phyloP scores from a whole-genome alignment of 2,797 vertebrate species.

The Synaphobranchus kaupii region DNA sequence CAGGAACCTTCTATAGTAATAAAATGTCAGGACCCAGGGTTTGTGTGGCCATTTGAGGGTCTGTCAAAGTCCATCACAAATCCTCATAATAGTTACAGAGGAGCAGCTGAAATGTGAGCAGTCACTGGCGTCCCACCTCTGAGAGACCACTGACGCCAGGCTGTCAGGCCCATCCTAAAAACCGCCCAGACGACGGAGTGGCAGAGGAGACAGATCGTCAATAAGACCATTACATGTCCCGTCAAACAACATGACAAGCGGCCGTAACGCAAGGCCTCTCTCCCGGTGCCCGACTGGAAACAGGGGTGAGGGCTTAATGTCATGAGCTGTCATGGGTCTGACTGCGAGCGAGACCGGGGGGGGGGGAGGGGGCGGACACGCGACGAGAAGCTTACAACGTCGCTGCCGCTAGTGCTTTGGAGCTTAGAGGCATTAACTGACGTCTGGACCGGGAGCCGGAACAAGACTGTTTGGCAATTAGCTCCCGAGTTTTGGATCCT shows the following conservation, averaged over 20 bases:
- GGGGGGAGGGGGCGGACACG: background rate
- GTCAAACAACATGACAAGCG: conserved; percentile 43
- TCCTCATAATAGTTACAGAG: background rate
- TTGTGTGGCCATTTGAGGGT: background rate
- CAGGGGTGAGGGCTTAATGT: background rate
- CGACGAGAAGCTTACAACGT: background rate
- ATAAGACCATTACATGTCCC: conserved; percentile 47
- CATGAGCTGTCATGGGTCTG: background rate
- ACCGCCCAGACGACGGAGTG: background rate
- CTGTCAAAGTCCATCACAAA: background rate
- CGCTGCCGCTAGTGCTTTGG: background rate
- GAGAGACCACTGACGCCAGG: background rate
- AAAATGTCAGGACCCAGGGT: background rate
- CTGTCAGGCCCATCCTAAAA: background rate
- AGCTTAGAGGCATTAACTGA: background rate
- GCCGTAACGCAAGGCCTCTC: background rate
- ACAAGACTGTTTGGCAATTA: too few species aligned
- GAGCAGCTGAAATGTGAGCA: background rate
- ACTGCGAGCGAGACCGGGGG: background rate
- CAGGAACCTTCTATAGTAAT: background rate
- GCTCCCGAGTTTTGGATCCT: too few species aligned
- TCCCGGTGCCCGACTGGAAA: background rate
- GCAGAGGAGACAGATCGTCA: conserved; percentile 47
- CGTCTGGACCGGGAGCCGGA: background rate
- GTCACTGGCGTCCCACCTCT: background rate